Base-by-base conservation (phyloP, 1,140 invertebrate genomes). In the Xylocopa sonorina region DNA sequence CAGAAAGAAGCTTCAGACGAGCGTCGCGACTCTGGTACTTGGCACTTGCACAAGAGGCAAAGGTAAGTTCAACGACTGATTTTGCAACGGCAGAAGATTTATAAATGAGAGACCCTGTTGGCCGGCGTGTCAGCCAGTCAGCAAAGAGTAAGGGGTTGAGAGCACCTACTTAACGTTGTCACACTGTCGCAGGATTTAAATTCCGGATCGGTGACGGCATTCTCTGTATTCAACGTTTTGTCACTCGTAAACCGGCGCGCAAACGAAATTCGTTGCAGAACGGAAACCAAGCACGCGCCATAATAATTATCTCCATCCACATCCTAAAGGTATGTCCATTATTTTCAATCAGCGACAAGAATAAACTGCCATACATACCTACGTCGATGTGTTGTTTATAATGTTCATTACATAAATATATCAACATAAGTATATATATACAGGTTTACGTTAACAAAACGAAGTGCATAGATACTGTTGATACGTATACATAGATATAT, bases 191-290 rank as follows among this genome's bases (percentile, higher is more conserved):
- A 81, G 82, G 71, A 84, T 76, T 69, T 83, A 80, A 86, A 88
- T 88, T 86, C 86, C 83, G 50, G 83, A 69, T 63, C 77, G 62
- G 73, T 88, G 84, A 87, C 83, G 80, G 32, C 76, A 80, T 69
- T 64, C 62, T n/a, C 24, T 48, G 68, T 67, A 81, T 78, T 86
- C 50, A 82, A 82, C 78, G 77, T 81, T 82, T 75, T 66, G 60
- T 81, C 74, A 86, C 76, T 86, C 80, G 71, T 69, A 58, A 80
- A 43, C 9, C 43, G 38, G 38, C 27, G n/a, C 18, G 64, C 73
- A 71, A 66, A 78, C 53, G 58, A 83, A 71, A 80, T 73, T 79
- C 43, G 50, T 48, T 41, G 21, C 21, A 18, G 32, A 34, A 53
- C 74, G 74, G 79, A 82, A 87, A 72, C 50, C 12, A 58, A 67